These are phyloP conservation scores for Gasterosteus aculeatus DNA, from an alignment of 2,113 vertebrate species.

Conservation along the genomic window DNA sequence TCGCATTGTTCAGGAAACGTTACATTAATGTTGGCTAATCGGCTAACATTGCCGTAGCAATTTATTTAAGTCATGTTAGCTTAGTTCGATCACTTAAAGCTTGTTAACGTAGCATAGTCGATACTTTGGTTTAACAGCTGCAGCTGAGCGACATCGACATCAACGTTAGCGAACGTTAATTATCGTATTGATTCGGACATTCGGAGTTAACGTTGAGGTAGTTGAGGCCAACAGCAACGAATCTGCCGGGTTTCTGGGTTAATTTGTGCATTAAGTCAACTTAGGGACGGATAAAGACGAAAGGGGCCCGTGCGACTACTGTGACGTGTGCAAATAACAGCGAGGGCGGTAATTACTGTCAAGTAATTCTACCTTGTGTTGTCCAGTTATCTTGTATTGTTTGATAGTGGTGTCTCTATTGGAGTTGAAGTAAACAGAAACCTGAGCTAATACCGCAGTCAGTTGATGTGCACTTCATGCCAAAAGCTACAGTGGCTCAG, in stretches of 20 bases:
- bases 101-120: not conserved
- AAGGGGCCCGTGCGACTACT: not conserved
- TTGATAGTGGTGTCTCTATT: conserved; percentile 6
- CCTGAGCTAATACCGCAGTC: conserved; percentile 62
- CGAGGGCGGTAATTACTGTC: too few relatives aligned
- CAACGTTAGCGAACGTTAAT: too few relatives aligned
- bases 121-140: not conserved
- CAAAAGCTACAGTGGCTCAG: conserved; percentile 45
- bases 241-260: not conserved
- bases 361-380: not conserved
- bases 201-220: not conserved
- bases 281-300: not conserved
- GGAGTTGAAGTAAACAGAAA: conserved; percentile 77
- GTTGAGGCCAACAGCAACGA: conserved; percentile 15
- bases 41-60: not conserved
- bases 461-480: conserved; percentile 67
- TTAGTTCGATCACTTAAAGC: not conserved
- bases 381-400: not conserved
- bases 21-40: not conserved
- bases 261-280: not conserved
- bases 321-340: not conserved
- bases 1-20: not conserved
- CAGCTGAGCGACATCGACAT: not conserved
- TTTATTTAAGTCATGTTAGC: not conserved
- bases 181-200: not conserved